A percentile compares a stretch with the other conserved stretches of the same genome.
These are phyloP conservation scores for Siderastrea radians DNA, from an alignment of 92 coral and sea anemone species.

Conservation along the genomic window DNA sequence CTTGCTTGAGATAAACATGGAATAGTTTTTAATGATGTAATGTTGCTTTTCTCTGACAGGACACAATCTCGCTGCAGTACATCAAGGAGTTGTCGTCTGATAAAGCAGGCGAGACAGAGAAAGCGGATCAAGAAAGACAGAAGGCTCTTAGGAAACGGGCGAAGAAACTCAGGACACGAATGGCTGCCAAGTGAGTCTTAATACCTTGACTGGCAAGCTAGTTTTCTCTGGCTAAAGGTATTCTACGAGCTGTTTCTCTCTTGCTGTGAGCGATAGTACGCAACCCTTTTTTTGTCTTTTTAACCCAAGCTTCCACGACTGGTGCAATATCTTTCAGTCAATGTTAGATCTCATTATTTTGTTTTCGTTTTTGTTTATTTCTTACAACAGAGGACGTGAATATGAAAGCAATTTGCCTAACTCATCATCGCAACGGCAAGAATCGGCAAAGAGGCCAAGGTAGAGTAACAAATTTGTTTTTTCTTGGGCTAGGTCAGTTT, in stretches of 20 bases:
- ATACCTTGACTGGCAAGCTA: too few species aligned
- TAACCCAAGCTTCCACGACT: too few species aligned
- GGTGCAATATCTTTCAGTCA: too few species aligned
- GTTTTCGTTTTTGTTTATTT: background rate
- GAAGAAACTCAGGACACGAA: constrained; percentile 94
- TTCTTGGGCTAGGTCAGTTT: background rate
- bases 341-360: background rate
- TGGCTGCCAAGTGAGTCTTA: constrained; percentile 91
- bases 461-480: background rate
- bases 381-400: constrained; percentile 85
- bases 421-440: constrained; percentile 80
- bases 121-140: constrained; percentile 88
- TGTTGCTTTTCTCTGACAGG: constrained; percentile 57
- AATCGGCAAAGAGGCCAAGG: constrained; percentile 93
- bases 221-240: background rate
- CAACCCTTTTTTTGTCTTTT: too few species aligned
- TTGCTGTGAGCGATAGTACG: too few species aligned
- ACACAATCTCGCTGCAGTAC: constrained; percentile 89
- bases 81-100: constrained; percentile 94
- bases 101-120: constrained; percentile 83
- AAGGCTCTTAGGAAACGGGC: constrained; percentile 96
- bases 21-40: background rate
- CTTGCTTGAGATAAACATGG: too few species aligned
- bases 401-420: constrained; percentile 88
- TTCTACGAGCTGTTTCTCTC: background rate